Evolutionary conservation across 2,113 vertebrate species (phyloP).

Genomic region (Oreotragus oreotragus): DNA sequence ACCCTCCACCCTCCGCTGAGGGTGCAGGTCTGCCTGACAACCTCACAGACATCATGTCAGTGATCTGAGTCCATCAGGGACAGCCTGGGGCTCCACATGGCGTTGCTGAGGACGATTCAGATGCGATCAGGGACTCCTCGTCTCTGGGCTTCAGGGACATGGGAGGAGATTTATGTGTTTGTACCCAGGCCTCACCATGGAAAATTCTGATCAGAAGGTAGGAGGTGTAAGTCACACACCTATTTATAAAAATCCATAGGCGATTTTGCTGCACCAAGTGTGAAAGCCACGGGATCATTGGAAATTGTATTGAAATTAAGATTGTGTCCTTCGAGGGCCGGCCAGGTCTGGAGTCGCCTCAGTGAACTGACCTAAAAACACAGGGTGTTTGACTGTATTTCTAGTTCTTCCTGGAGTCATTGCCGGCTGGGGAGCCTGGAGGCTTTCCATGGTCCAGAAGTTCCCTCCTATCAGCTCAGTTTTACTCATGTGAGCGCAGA

Average conservation of each 20-base stretch:
- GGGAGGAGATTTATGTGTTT: neutral
- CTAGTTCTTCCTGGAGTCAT: neutral
- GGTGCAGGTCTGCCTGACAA: neutral
- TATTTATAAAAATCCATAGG: neutral
- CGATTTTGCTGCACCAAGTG: neutral
- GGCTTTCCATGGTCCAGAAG: neutral
- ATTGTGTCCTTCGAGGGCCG: neutral
- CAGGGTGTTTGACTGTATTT: neutral
- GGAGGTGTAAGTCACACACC: neutral
- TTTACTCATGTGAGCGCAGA: neutral
- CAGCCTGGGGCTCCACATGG: accelerated
- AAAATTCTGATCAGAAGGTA: neutral
- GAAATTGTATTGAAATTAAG: neutral
- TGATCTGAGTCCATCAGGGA: neutral
- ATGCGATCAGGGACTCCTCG: neutral
- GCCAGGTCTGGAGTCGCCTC: neutral
- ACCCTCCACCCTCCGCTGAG: neutral
- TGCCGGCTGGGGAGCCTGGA: neutral
- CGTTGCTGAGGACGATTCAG: neutral
- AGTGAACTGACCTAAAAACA: neutral
- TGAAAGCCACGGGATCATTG: neutral
- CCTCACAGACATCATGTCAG: neutral
- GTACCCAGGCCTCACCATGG: neutral
- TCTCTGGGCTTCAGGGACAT: neutral
- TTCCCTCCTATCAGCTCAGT: neutral